Evolutionary conservation across 2,888 invertebrate genomes (phyloP).

Genomic region (Caenorhabditis drosophilae): DNA sequence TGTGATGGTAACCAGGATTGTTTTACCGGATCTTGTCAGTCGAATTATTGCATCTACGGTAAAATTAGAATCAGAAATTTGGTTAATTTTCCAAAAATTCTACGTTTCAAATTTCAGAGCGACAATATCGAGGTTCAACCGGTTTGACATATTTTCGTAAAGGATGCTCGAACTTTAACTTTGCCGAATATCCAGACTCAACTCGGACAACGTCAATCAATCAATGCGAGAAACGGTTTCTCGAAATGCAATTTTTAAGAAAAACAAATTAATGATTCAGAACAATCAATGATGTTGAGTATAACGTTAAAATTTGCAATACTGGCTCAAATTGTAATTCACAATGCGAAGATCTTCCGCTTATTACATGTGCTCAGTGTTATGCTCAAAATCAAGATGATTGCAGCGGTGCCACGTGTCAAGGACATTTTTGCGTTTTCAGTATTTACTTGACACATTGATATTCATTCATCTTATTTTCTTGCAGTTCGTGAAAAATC

Average conservation of each 20-base stretch:
- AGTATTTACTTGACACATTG: slow-evolving; percentile 4
- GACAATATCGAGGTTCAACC: slow-evolving; percentile 18
- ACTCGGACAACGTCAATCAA: slow-evolving; percentile 16
- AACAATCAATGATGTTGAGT: slow-evolving; percentile 36
- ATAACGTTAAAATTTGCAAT: slow-evolving; percentile 42
- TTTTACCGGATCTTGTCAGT: slow-evolving; percentile 35
- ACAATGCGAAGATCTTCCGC: not conserved
- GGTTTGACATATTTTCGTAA: slow-evolving; percentile 21
- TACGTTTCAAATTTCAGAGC: slow-evolving; percentile 13
- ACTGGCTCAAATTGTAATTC: slow-evolving; percentile 34
- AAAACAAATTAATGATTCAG: slow-evolving; percentile 3
- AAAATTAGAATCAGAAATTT: not conserved
- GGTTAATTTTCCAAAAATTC: too few relatives aligned
- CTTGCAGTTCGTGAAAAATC: slow-evolving; percentile 15
- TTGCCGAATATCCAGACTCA: slow-evolving; percentile 41
- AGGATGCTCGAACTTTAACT: slow-evolving; percentile 27
- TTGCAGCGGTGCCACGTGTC: slow-evolving; percentile 40
- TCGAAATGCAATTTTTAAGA: not conserved
- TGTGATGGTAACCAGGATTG: slow-evolving; percentile 33
- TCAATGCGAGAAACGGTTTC: slow-evolving; percentile 28
- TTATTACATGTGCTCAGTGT: slow-evolving; percentile 39
- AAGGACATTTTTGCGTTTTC: slow-evolving; percentile 34
- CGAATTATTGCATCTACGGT: slow-evolving; percentile 41
- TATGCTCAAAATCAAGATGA: slow-evolving; percentile 25
- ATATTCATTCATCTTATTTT: not conserved